A percentile compares a stretch with the other conserved stretches of the same genome.
These are phyloP conservation scores for Bryconaethiops microstoma DNA, from an alignment of 2,797 vertebrate species.

Conservation along the genomic window DNA sequence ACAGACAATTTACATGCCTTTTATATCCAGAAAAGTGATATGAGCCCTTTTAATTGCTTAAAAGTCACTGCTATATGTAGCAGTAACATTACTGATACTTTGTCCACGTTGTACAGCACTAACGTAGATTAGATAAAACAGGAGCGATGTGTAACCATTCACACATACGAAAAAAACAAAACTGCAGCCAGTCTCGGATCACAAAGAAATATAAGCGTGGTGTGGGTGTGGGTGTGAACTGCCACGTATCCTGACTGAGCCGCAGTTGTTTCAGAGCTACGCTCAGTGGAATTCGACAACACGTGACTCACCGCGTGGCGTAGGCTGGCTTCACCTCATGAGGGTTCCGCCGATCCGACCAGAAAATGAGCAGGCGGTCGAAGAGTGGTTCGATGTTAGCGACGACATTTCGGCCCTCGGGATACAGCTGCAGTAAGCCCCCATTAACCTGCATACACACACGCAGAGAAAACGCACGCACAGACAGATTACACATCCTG, in stretches of 20 bases:
- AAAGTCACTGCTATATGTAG: too few species aligned
- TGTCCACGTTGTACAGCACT: too few species aligned
- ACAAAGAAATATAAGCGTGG: background rate
- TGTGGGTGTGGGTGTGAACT: background rate
- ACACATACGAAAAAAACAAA: too few species aligned
- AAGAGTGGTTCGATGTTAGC: slow-evolving; percentile 88
- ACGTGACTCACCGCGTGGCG: slow-evolving; percentile 81
- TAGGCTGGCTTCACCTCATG: slow-evolving; percentile 92
- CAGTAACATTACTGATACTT: too few species aligned
- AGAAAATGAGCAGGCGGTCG: slow-evolving; percentile 88
- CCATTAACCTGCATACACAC: slow-evolving; percentile 79
- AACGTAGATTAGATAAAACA: too few species aligned
- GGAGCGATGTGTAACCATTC: too few species aligned
- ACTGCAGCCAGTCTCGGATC: background rate
- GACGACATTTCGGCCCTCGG: slow-evolving; percentile 85
- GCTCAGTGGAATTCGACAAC: background rate
- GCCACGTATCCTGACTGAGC: background rate
- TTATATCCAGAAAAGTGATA: too few species aligned
- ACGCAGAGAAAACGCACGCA: background rate
- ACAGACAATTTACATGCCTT: too few species aligned
- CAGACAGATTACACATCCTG: slow-evolving; percentile 24
- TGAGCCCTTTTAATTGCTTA: too few species aligned
- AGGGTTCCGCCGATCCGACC: slow-evolving; percentile 92
- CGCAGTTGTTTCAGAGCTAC: background rate
- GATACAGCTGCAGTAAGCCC: slow-evolving; percentile 89